Evolutionary conservation across 2,113 vertebrate species (phyloP), one percentile per base, ranked within the genome.

Genomic region (Oenanthe melanoleuca): DNA sequence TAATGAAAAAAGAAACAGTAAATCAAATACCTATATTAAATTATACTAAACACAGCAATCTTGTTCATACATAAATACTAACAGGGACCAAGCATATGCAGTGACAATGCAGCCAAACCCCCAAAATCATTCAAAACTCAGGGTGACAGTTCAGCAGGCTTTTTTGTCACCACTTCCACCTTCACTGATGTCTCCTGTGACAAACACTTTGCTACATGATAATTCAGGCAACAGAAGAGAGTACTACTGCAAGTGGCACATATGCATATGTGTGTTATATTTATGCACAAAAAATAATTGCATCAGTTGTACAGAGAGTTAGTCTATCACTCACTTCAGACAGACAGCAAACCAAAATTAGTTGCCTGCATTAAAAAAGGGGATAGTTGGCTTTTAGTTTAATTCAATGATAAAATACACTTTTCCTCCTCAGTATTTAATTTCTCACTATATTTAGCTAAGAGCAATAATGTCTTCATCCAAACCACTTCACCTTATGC

Each of bases 1-100:
- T 75, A 72, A 72, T 57, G 45, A 96, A 93, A 57, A 82, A 92
- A 91, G 70, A 45, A 84, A 22, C 50, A 92, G 45, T 24, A 83
- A 92, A 85, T 65, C 88, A 88, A 92, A 49, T 31, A 61, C 21
- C 37, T 47, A 3, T n/a, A 83, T 38, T 75, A 80, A 82, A 65
- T 73, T 60, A 57, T 38, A 77, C 6, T 42, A 50, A 80, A 61
- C 0, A 2, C 49, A 80, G 53, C 55, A 80, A 70, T 44, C 57
- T 77, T 34, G 25, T 26, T 42, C 20, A 17, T n/a, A 24, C 14
- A 3, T 6, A n/a, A 22, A 55, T 59, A 14, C 55, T 55, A 50
- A 31, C 3, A 25, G 37, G 24, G 18, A 57, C 4, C 53, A 80
- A 9, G 18, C 19, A 42, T 9, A 49, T 12, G 13, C 25, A 61